These are phyloP conservation scores for Eurystomus gularis DNA, from an alignment of 2,113 vertebrate genomes.

Conservation along the genomic window DNA sequence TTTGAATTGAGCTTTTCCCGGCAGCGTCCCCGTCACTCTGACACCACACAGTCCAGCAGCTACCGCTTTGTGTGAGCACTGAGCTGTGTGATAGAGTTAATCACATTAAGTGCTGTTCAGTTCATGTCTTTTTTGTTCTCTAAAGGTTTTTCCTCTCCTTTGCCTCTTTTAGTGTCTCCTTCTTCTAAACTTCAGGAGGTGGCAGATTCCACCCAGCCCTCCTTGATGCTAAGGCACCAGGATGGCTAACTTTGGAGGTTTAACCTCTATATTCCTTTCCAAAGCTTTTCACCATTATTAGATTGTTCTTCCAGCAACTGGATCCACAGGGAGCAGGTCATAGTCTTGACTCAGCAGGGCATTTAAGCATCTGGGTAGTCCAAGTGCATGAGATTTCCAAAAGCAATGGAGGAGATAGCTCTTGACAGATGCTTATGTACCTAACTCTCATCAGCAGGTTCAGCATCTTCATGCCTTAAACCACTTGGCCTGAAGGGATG, in stretches of 20 bases:
- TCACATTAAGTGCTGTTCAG: conserved; percentile 6
- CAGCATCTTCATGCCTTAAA: background rate
- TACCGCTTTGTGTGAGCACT: background rate
- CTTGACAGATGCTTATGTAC: fast-evolving
- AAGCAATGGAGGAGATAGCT: background rate
- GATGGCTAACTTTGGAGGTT: background rate
- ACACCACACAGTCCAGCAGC: background rate
- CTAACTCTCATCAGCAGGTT: background rate
- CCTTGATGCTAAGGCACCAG: background rate
- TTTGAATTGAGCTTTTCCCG: background rate
- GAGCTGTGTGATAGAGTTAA: conserved; percentile 50
- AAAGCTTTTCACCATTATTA: background rate
- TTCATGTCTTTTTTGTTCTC: conserved; percentile 47
- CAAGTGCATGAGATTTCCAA: background rate
- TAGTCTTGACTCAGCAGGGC: background rate
- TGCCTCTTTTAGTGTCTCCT: conserved; percentile 13
- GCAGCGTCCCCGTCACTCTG: background rate
- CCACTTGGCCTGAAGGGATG: background rate
- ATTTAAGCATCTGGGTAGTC: background rate
- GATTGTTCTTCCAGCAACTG: background rate
- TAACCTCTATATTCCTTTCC: background rate
- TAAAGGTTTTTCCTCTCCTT: conserved; percentile 28
- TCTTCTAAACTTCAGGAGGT: conserved; percentile 19
- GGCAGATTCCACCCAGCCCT: background rate
- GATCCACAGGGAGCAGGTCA: background rate